Evolutionary conservation across 2,113 vertebrate species (phyloP).

Genomic region (Charadrius vociferus): DNA sequence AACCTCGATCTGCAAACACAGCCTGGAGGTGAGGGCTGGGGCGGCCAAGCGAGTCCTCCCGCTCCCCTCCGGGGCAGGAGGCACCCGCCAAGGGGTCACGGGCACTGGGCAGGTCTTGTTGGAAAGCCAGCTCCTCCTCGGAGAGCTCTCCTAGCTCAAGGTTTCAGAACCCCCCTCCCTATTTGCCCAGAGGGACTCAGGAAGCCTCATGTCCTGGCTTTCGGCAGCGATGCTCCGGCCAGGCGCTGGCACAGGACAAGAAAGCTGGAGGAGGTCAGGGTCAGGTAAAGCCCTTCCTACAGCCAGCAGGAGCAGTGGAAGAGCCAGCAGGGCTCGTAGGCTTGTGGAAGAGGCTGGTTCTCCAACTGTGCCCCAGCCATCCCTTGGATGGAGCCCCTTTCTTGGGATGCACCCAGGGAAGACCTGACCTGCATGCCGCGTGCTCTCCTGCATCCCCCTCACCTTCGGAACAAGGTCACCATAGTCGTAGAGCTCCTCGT

Average conservation of each 20-base stretch:
- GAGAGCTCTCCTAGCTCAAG: not conserved
- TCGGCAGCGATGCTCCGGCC: not conserved
- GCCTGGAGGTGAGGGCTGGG: not conserved
- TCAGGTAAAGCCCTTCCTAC: not conserved
- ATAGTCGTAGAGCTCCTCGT: conserved; percentile 73
- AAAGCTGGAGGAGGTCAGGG: not conserved
- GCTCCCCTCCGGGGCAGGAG: not conserved
- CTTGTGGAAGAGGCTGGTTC: not conserved
- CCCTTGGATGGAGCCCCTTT: not conserved
- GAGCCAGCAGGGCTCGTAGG: not conserved
- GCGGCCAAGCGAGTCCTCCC: rapidly evolving
- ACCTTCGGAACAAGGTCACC: conserved; percentile 73
- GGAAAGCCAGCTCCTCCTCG: not conserved
- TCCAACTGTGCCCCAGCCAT: not conserved
- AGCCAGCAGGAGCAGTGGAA: not conserved
- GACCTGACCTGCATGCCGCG: rapidly evolving
- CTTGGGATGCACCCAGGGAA: rapidly evolving
- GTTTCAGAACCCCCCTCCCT: not conserved
- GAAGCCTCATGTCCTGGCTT: not conserved
- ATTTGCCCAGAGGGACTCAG: not conserved
- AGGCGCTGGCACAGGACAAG: not conserved
- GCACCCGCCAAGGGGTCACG: rapidly evolving
- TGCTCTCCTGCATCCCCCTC: not conserved
- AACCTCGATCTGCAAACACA: conserved; percentile 68
- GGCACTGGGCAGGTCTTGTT: not conserved